Evolutionary conservation across 2,113 vertebrate genomes (phyloP).

Genomic region (Ageneiosus marmoratus): DNA sequence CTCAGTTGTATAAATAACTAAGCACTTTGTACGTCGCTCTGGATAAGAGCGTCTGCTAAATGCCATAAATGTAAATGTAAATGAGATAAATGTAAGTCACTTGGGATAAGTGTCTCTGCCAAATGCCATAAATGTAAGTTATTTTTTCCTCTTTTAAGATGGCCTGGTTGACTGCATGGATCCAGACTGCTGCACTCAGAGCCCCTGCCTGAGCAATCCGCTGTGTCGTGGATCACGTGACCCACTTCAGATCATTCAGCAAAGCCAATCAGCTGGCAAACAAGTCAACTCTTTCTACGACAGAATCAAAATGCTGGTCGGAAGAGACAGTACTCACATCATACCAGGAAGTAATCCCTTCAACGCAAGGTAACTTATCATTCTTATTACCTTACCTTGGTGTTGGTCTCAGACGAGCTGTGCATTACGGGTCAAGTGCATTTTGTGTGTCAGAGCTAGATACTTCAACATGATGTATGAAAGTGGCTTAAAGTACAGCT

Average conservation of each 20-base stretch:
- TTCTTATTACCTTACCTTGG: not conserved
- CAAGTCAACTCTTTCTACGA: slow-evolving; percentile 84
- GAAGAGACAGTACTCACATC: slow-evolving; percentile 86
- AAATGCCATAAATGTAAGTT: too few species aligned
- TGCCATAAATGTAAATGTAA: too few species aligned
- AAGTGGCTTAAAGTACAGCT: not conserved
- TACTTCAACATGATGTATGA: not conserved
- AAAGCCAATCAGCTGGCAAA: slow-evolving; percentile 74
- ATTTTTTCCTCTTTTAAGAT: slow-evolving; percentile 66
- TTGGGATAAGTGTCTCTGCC: too few species aligned
- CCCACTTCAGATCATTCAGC: slow-evolving; percentile 85
- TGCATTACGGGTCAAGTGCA: not conserved
- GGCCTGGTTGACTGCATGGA: slow-evolving; percentile 88
- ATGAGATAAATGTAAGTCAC: too few species aligned
- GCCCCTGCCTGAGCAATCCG: slow-evolving; percentile 80
- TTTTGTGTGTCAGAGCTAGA: not conserved
- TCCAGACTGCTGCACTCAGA: slow-evolving; percentile 87
- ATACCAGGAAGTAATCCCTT: slow-evolving; percentile 87
- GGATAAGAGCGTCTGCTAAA: too few species aligned
- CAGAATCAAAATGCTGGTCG: slow-evolving; percentile 85
- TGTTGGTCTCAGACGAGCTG: not conserved
- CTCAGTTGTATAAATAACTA: too few species aligned
- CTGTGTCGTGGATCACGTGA: slow-evolving; percentile 86
- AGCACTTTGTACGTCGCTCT: too few species aligned
- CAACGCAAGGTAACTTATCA: slow-evolving; percentile 76